Evolutionary conservation across 2,797 vertebrate genomes (phyloP), one percentile per base, ranked within the genome.

Genomic region (Eremophila alpestris): DNA sequence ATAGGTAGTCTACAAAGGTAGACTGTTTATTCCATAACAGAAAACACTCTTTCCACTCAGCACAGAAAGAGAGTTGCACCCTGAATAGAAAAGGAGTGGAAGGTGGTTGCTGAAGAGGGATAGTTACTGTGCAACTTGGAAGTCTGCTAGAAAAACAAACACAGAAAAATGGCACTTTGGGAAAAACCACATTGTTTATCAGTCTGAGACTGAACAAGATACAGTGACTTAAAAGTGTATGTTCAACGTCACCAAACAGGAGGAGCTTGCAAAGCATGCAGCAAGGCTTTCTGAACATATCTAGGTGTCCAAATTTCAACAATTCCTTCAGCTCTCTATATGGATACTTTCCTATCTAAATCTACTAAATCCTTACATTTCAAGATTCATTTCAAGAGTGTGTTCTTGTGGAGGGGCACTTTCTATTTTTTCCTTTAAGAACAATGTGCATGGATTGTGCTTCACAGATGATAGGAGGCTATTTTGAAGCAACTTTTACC

Each of bases 111-210:
- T 80, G 55, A 92, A 87, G 27, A 60, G 14, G 59, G 48, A 56
- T 17, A 59, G 73, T 86, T 78, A 81, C 65, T 81, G 16, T 36
- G 40, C 59, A 76, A 43, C 65, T 92, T 92, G 41, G 76, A 92
- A 91, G 69, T 21, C 55, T 82, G 45, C 48, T 94, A 81, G 55
- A 43, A 94, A 95, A 95, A 86, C 76, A 93, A 95, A 94, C 55
- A 94, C 19, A 36, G 62, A 81, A 87, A 92, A 94, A 80, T 41
- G 13, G 24, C n/a, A 54, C 34, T 88, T 79, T 67, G 32, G 65
- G 52, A 69, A 86, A 94, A 95, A 75, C 3, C 75, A 87, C 68
- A 46, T 32, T 86, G 67, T 94, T 89, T 95, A 63, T 95, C 71
- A 87, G 83, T 77, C 89, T 75, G 79, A 83, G 36, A 67, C 76